Base-by-base conservation (phyloP, 2,113 vertebrate genomes). In the Boleophthalmus pectinirostris region DNA sequence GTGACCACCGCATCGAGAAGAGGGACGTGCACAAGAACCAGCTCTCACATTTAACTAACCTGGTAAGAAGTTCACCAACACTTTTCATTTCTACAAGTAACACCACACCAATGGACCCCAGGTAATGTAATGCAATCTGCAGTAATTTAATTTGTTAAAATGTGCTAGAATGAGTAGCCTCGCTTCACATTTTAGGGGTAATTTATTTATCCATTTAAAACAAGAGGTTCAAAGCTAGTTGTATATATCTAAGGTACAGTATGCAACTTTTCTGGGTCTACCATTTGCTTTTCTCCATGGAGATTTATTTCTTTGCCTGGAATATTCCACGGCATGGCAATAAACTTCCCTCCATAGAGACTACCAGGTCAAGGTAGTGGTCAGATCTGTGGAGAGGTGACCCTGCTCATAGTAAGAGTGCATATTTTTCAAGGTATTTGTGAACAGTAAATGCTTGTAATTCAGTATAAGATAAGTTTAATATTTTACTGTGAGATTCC, bases 1-100 rank as follows among this genome's bases (percentile, higher is more conserved):
- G 87, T 0, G 90, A 92, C 60, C 94, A 95, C 70, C 93, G 61
- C 8, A 76, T 95, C 0, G 94, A 93, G 83, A 94, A 82, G 77
- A 89, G 95, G 67, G 95, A 97, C 5, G 82, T 85, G 12, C 87
- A 90, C 58, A 89, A 78, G 47, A 78, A 90, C 3, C 71, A 84
- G 3, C 82, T 93, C 5, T 64, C 91, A 0, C 91, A 92, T 13
- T 75, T 92, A 69, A 92, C 91, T 24, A 91, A 94, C 79, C 88
- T 97, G 94, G 94, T 95, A 66, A 92, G 93, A 49, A 38, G 47
- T 20, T 20, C 16, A 7, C 47, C 2, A 18, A 20, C n/a, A 20
- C 51, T 20, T 54, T 21, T 54, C 23, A 25, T 1, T 51, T 66
- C 25, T 4, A 2, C 70, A 76, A 73, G 66, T 45, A 64, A 1